A percentile compares a stretch with the other conserved stretches of the same genome.
phyloP scores from a whole-genome alignment of 35 echinoderm and acorn worm species.

The Ophiothrix spiculata region DNA sequence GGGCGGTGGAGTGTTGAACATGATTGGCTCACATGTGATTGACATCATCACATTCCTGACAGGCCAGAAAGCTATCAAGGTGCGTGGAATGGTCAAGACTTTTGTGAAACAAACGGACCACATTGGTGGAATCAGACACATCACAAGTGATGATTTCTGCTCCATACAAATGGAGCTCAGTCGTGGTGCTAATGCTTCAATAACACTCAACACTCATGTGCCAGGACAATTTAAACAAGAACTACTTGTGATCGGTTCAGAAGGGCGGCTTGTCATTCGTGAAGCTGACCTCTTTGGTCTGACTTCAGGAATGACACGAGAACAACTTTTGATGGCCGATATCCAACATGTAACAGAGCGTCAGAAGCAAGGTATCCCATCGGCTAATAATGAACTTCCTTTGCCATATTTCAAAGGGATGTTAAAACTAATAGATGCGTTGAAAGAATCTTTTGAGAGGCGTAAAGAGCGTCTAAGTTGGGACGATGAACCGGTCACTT shows the following conservation, averaged over 20 bases:
- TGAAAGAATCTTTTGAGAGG: slow-evolving; percentile 96
- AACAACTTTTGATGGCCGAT: slow-evolving; percentile 82
- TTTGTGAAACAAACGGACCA: slow-evolving; percentile 82
- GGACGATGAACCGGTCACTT: slow-evolving; percentile 82
- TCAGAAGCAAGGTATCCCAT: slow-evolving; percentile 65
- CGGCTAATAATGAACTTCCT: slow-evolving; percentile 61
- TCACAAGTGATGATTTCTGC: slow-evolving; percentile 95
- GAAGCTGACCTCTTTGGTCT: slow-evolving; percentile 88
- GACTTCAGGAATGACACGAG: slow-evolving; percentile 48
- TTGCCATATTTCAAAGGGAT: slow-evolving; percentile 91
- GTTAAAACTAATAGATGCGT: slow-evolving; percentile 82
- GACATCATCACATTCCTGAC: slow-evolving; percentile 90
- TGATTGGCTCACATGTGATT: slow-evolving; percentile 82
- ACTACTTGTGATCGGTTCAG: slow-evolving; percentile 80
- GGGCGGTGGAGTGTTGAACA: slow-evolving; percentile 92
- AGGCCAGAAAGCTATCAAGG: slow-evolving; percentile 67
- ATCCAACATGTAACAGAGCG: slow-evolving; percentile 81
- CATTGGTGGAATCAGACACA: slow-evolving; percentile 86
- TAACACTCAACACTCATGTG: slow-evolving; percentile 82
- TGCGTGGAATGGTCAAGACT: slow-evolving; percentile 85
- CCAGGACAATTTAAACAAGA: slow-evolving; percentile 90
- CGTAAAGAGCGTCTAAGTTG: slow-evolving; percentile 81
- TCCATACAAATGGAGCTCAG: slow-evolving; percentile 89
- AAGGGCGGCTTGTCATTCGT: slow-evolving; percentile 69
- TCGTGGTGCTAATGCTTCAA: slow-evolving; percentile 55